A percentile compares a stretch with the other conserved stretches of the same genome.
Conservation (phyloP, 2,113 vertebrate genomes). For the Cygnus atratus region DNA sequence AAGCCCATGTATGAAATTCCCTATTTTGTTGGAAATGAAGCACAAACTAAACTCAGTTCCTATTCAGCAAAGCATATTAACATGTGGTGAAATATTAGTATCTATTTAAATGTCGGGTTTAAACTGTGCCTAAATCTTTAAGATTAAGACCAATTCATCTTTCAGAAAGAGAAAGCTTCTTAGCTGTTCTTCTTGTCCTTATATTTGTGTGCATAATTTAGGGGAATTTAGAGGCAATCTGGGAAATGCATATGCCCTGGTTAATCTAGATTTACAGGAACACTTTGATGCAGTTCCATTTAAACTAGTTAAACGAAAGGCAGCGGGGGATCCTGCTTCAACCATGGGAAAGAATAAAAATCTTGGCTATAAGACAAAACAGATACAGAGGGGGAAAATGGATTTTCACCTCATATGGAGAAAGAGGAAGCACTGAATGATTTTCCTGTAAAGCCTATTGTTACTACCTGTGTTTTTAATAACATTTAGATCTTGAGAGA, state of each 20-base stretch:
- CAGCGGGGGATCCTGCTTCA: constrained; percentile 40
- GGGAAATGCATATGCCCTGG: constrained; percentile 30
- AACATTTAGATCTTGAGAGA: not conserved
- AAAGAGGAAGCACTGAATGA: not conserved
- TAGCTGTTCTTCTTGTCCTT: constrained; percentile 8
- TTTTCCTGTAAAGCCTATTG: not conserved
- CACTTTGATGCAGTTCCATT: constrained; percentile 47
- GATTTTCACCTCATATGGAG: constrained; percentile 1
- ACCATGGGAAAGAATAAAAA: constrained; percentile 40
- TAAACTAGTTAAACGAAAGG: constrained; percentile 46
- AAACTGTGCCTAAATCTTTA: constrained; percentile 26
- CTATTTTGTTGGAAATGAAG: constrained; percentile 35
- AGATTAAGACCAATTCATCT: not conserved
- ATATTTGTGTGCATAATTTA: constrained; percentile 33
- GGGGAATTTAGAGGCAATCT: constrained; percentile 33
- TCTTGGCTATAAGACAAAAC: constrained; percentile 46
- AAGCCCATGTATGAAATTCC: constrained; percentile 14
- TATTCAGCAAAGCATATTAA: not conserved
- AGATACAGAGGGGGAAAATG: constrained; percentile 17
- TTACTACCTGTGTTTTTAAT: not conserved
- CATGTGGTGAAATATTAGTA: not conserved
- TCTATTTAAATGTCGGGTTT: not conserved
- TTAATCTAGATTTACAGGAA: constrained; percentile 58
- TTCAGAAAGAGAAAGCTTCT: constrained; percentile 42
- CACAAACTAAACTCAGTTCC: not conserved